Conservation (phyloP, 1,140 invertebrate species). For the Rhyacophila brunnea region DNA sequence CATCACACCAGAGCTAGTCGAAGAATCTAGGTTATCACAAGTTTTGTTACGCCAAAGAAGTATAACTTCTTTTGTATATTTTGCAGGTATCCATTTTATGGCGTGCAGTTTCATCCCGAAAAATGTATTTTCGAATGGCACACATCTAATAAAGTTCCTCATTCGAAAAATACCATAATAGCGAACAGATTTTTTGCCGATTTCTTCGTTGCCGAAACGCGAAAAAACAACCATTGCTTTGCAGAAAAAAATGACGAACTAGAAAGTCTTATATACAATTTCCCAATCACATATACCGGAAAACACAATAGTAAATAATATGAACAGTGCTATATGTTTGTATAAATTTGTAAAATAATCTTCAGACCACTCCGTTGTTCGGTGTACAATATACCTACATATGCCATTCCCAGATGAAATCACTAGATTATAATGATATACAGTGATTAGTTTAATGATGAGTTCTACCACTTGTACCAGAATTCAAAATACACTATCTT, state of each 20-base stretch:
- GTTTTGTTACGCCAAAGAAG: no score
- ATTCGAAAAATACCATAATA: slow-evolving; percentile 60
- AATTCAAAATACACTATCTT: no score
- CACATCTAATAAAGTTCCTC: slow-evolving; percentile 59
- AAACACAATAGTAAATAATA: slow-evolving; percentile 51
- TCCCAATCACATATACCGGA: slow-evolving; percentile 57
- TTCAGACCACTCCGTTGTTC: no score
- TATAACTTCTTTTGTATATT: no score
- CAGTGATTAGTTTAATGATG: no score
- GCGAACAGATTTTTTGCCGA: slow-evolving; percentile 78
- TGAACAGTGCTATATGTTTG: slow-evolving; percentile 60
- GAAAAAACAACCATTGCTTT: slow-evolving; percentile 42
- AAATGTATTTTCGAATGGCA: slow-evolving; percentile 83
- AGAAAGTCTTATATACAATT: slow-evolving; percentile 64
- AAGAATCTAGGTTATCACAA: no score
- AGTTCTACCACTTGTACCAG: no score
- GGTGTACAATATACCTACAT: no score
- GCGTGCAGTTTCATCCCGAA: slow-evolving; percentile 88
- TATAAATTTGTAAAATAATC: no score
- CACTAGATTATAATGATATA: no score
- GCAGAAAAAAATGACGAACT: slow-evolving; percentile 47
- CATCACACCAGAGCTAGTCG: no score
- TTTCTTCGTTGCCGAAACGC: slow-evolving; percentile 76
- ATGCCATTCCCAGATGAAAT: no score
- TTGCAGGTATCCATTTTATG: slow-evolving; percentile 78